Conservation (phyloP, 2,797 vertebrate genomes). For the Lacerta agilis region DNA sequence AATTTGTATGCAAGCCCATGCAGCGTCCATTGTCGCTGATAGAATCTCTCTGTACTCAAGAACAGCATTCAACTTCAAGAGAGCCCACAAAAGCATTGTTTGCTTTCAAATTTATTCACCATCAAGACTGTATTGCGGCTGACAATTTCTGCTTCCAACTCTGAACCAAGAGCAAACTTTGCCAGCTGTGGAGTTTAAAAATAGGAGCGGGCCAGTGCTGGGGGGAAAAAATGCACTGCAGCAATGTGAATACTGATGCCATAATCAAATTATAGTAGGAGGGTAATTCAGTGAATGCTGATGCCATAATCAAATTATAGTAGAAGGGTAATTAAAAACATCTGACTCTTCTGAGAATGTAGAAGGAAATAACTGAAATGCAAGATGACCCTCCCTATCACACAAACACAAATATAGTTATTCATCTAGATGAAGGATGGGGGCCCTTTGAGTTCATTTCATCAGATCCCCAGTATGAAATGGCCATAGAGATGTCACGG, state of each 20-base stretch:
- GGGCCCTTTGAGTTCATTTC: not conserved
- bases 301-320: slow-evolving; percentile 26
- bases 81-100: slow-evolving; percentile 17
- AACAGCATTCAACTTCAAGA: slow-evolving; percentile 27
- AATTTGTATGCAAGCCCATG: slow-evolving; percentile 17
- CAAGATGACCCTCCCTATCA: not conserved
- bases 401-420: no score
- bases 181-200: slow-evolving; percentile 31
- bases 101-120: slow-evolving; percentile 28
- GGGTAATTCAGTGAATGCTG: slow-evolving; percentile 21
- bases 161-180: slow-evolving; percentile 40
- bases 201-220: slow-evolving; percentile 19
- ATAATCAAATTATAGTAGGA: slow-evolving; percentile 29
- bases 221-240: not conserved
- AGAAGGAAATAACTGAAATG: not conserved
- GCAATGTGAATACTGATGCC: not conserved
- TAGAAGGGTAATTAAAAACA: slow-evolving; percentile 38
- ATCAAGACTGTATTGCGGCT: slow-evolving; percentile 8
- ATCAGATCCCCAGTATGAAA: not conserved
- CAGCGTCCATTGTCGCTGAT: not conserved
- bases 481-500: not conserved
- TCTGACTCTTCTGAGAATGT: slow-evolving; percentile 30
- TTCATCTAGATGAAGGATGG: not conserved
- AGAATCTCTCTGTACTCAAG: slow-evolving; percentile 22
- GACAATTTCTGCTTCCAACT: not conserved